Evolutionary conservation across 2,888 invertebrate genomes (phyloP).

Genomic region (Oxyscelio sp.): DNA sequence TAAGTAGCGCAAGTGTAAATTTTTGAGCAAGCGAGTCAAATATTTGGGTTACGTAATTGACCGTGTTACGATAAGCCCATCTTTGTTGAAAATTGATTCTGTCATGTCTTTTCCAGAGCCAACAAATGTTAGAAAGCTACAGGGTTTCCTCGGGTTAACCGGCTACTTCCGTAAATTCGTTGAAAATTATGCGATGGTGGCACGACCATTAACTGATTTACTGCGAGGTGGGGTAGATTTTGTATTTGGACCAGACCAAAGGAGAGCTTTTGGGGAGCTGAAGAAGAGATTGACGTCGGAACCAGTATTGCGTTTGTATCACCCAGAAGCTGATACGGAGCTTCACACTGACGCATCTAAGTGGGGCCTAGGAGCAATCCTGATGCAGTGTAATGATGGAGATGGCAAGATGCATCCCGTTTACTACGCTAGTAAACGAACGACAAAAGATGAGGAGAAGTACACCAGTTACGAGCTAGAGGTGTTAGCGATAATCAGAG

Average conservation of each 20-base stretch:
- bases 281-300: slow-evolving; percentile 28
- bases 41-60: slow-evolving; percentile 6
- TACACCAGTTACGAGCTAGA: too few relatives aligned
- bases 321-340: slow-evolving; percentile 56
- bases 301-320: slow-evolving; percentile 55
- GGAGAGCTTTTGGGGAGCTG: not conserved
- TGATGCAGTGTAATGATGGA: slow-evolving; percentile 74
- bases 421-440: slow-evolving; percentile 78
- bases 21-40: not conserved
- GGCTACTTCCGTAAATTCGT: slow-evolving; percentile 74
- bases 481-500: slow-evolving; percentile 76
- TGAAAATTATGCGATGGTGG: slow-evolving; percentile 6
- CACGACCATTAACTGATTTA: not conserved
- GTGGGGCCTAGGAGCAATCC: slow-evolving; percentile 70
- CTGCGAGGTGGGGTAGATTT: not conserved
- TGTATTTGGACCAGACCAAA: not conserved
- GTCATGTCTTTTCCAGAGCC: slow-evolving; percentile 19
- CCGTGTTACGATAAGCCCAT: not conserved
- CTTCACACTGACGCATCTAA: slow-evolving; percentile 60
- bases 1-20: slow-evolving; percentile 14
- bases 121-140: slow-evolving; percentile 43
- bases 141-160: slow-evolving; percentile 67
- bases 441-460: slow-evolving; percentile 72
- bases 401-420: slow-evolving; percentile 74
- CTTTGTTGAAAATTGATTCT: not conserved